Base-by-base conservation (phyloP, 2,113 vertebrate species). In the Notiomystis cincta region DNA sequence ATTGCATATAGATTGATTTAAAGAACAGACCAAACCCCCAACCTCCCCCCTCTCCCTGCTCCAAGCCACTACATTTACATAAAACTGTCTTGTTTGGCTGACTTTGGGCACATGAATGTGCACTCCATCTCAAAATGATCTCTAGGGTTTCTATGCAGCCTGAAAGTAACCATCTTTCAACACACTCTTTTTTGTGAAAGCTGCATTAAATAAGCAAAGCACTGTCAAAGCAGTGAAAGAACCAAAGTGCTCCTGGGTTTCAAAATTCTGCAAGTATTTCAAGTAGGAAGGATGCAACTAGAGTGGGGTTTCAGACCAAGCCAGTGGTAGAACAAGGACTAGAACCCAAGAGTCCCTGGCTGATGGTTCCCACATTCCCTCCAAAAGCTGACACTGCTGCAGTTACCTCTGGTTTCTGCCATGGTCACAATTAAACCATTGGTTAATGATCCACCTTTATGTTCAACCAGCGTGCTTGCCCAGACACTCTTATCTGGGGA, bases 371-470 rank as follows among this genome's bases (percentile, higher is more conserved):
- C 53, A 11, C 23, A 15, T 23, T 69, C 47, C 33, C 12, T 38
- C 42, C 37, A 84, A 19, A 53, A 60, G 35, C 45, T 91, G 82
- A 58, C 64, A 47, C 11, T 81, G 62, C 75, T 88, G 42, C 30
- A 61, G 69, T 33, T 58, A 47, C 42, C 33, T 83, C 64, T 90
- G 2, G 37, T 75, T 92, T 90, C 85, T 92, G 40, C 71, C 69
- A 3, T 2, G 11, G 76, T 62, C 64, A 92, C 61, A 94, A 85
- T 47, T 57, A 95, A 88, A 77, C 24, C 45, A 35, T 0, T 47
- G 44, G 79, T 96, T 95, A 95, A 87, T 78, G 22, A 90, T 95
- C 69, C 73, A 83, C 88, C 44, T 87, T 81, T 64, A 58, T 19
- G 57, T 92, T 64, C 72, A 89, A 88, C 44, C 35, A 80, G 35